phyloP scores from a whole-genome alignment of 2,797 vertebrate species.

The Channallabes apus region DNA sequence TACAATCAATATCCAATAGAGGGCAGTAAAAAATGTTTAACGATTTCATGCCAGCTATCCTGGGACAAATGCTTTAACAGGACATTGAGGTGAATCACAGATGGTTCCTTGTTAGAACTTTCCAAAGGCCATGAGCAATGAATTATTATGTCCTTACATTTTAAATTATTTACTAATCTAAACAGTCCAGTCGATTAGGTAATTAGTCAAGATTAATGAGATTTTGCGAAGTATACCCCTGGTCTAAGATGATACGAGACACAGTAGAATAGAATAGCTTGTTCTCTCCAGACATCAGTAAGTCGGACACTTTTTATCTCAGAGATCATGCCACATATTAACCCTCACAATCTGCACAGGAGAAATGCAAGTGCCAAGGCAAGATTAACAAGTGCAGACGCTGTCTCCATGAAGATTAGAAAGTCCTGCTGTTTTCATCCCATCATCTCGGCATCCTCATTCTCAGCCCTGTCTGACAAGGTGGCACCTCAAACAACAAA shows the following conservation, averaged over 20 bases:
- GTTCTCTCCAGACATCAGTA: not conserved
- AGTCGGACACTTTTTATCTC: not conserved
- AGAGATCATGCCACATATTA: not conserved
- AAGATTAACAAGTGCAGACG: conserved; percentile 65
- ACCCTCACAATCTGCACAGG: conserved; percentile 59
- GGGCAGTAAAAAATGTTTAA: conserved; percentile 10
- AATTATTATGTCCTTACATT: not conserved
- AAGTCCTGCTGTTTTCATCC: conserved; percentile 59
- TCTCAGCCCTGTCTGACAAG: conserved; percentile 37
- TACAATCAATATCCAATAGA: conserved; percentile 15
- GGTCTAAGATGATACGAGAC: not conserved
- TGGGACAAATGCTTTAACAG: not conserved
- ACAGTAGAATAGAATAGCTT: not conserved
- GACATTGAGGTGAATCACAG: not conserved
- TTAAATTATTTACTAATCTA: not conserved
- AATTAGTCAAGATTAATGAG: not conserved
- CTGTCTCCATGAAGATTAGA: conserved; percentile 55
- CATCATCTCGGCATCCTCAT: conserved; percentile 39
- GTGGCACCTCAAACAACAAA: conserved; percentile 46
- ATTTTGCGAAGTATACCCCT: not conserved
- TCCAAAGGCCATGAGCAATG: not conserved
- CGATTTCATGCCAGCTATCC: not conserved
- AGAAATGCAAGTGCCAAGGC: conserved; percentile 68
- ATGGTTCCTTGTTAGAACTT: not conserved
- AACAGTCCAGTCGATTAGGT: not conserved